Conservation (phyloP, 2,888 invertebrate genomes). For the Zhengitettix transpicula region DNA sequence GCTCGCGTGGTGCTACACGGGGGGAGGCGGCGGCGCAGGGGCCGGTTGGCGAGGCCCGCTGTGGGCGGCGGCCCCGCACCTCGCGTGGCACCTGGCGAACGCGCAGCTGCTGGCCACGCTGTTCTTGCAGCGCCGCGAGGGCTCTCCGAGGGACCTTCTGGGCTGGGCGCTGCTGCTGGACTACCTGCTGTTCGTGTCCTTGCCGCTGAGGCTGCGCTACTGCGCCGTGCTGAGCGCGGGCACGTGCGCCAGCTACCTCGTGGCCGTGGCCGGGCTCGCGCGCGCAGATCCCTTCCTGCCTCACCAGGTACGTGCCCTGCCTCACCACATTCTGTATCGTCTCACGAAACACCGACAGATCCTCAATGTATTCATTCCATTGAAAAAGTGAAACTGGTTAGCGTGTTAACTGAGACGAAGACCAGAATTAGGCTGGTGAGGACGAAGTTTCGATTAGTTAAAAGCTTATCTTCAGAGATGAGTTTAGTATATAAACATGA, state of each 20-base stretch:
- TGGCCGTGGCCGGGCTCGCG: slow-evolving; percentile 37
- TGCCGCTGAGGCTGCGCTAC: slow-evolving; percentile 48
- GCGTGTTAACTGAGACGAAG: too few relatives aligned
- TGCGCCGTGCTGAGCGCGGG: slow-evolving; percentile 41
- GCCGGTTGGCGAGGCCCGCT: slow-evolving; percentile 19
- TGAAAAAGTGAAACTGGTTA: too few relatives aligned
- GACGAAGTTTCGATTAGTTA: too few relatives aligned
- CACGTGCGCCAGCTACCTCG: slow-evolving; percentile 42
- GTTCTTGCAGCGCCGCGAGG: slow-evolving; percentile 38
- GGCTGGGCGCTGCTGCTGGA: slow-evolving; percentile 56
- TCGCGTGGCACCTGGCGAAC: slow-evolving; percentile 45
- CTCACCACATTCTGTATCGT: neutral
- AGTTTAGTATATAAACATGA: too few relatives aligned
- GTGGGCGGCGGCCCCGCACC: slow-evolving; percentile 42
- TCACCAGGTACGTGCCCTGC: slow-evolving; percentile 12
- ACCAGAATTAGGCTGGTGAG: too few relatives aligned
- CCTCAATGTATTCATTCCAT: too few relatives aligned
- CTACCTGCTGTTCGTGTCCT: slow-evolving; percentile 54
- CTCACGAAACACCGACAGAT: too few relatives aligned
- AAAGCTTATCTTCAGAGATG: too few relatives aligned
- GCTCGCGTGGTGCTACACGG: slow-evolving; percentile 21
- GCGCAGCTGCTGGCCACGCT: slow-evolving; percentile 43
- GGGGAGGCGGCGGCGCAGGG: slow-evolving; percentile 17
- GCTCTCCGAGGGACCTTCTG: slow-evolving; percentile 44
- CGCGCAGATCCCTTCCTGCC: slow-evolving; percentile 18